phyloP scores from a whole-genome alignment of 2,888 invertebrate species.

The Agapetus fuscipes region DNA sequence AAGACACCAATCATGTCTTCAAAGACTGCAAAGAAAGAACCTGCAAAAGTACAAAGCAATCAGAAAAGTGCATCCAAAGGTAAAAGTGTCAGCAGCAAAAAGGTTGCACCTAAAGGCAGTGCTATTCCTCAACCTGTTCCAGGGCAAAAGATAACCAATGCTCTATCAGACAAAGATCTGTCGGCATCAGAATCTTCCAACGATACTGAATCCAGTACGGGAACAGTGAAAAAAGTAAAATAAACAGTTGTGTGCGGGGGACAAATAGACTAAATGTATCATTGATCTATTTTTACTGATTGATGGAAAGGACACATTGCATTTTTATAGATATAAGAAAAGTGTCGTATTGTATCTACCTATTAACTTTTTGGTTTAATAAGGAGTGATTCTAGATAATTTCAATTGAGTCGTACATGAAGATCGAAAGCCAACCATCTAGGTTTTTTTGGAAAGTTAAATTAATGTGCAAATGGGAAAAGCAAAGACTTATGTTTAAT shows the following conservation, averaged over 20 bases:
- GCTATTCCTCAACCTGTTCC: conserved; percentile 15
- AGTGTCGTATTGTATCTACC: no score
- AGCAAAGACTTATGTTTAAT: no score
- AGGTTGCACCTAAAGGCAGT: conserved; percentile 6
- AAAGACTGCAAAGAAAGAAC: conserved; percentile 13
- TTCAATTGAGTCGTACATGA: no score
- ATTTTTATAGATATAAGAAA: no score
- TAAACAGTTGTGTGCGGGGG: conserved; percentile 1
- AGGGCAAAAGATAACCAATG: conserved; percentile 5
- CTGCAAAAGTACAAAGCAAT: conserved; percentile 7
- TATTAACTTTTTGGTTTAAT: no score
- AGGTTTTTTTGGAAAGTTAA: no score
- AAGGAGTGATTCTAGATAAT: no score
- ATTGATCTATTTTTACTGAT: no score
- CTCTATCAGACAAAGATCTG: conserved; percentile 32
- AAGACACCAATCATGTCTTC: conserved; percentile 27
- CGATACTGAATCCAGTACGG: conserved; percentile 43
- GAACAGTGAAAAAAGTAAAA: conserved; percentile 37
- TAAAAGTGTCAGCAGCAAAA: conserved; percentile 4
- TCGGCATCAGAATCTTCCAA: conserved; percentile 52
- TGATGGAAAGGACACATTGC: no score
- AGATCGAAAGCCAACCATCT: no score
- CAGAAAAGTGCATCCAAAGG: conserved; percentile 10
- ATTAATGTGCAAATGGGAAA: no score
- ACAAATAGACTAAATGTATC: no score